phyloP scores from a whole-genome alignment of 1,140 invertebrate species.

The Nebria ingens region DNA sequence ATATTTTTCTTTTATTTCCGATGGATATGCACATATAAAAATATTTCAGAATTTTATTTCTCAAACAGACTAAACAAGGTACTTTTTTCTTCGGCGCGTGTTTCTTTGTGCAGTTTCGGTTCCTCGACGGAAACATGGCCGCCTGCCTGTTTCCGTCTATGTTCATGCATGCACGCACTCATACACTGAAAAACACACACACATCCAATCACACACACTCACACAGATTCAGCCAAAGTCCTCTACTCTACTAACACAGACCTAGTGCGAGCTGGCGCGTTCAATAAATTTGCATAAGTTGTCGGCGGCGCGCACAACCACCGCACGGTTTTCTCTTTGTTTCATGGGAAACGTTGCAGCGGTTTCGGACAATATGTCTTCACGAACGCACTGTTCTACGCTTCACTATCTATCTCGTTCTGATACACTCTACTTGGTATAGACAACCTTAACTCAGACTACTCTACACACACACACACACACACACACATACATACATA shows the following conservation, averaged over 20 bases:
- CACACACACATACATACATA: background rate
- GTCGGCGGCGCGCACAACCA: slow-evolving; percentile 5
- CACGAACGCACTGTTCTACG: too few species aligned
- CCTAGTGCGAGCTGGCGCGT: background rate
- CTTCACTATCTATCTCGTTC: too few species aligned
- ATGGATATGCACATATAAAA: too few species aligned
- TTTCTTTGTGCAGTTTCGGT: background rate
- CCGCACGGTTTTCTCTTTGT: background rate
- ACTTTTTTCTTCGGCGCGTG: too few species aligned
- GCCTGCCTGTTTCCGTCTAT: background rate
- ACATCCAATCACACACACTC: background rate
- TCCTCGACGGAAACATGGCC: background rate
- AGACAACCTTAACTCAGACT: background rate
- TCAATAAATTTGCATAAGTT: slow-evolving; percentile 9
- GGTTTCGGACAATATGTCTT: slow-evolving; percentile 9
- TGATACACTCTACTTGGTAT: background rate
- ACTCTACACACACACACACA: background rate
- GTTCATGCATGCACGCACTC: background rate
- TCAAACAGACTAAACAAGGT: too few species aligned
- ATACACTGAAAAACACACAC: background rate
- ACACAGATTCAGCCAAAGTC: background rate
- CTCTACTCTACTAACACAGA: background rate
- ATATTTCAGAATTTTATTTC: too few species aligned
- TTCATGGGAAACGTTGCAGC: slow-evolving; percentile 4
- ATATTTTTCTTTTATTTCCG: too few species aligned